phyloP scores from a whole-genome alignment of 1,140 invertebrate species.

The Ganaspis sp. region DNA sequence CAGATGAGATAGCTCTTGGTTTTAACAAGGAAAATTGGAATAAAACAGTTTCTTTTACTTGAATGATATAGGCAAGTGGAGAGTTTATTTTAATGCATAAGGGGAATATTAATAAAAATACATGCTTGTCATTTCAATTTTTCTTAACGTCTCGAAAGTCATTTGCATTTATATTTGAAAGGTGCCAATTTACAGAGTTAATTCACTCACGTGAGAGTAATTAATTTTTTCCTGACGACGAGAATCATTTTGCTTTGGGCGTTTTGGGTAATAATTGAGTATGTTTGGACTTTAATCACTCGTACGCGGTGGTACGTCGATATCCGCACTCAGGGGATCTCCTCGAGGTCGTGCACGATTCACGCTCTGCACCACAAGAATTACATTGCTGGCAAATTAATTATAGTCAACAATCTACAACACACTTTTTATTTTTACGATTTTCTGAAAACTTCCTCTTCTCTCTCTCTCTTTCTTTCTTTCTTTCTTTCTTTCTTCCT shows the following conservation, averaged over 20 bases:
- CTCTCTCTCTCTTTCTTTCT: too few relatives aligned
- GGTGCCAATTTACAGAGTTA: neutral
- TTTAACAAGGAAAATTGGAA: too few relatives aligned
- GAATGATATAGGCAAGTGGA: too few relatives aligned
- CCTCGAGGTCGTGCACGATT: neutral
- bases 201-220: neutral
- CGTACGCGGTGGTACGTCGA: conserved; percentile 4
- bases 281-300: conserved; percentile 7
- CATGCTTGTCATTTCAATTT: neutral
- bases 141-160: neutral
- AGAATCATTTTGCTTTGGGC: neutral
- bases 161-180: neutral
- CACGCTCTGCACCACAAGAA: neutral
- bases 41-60: too few relatives aligned
- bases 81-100: too few relatives aligned
- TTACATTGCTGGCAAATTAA: neutral
- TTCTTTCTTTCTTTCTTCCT: too few relatives aligned
- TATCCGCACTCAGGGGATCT: neutral
- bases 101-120: too few relatives aligned
- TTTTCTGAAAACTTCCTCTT: neutral
- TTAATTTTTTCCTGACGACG: neutral
- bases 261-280: neutral
- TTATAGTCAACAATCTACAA: neutral
- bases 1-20: too few relatives aligned
- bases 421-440: neutral